Conservation (phyloP, 1,140 invertebrate species). For the Eubasilissa regina region DNA sequence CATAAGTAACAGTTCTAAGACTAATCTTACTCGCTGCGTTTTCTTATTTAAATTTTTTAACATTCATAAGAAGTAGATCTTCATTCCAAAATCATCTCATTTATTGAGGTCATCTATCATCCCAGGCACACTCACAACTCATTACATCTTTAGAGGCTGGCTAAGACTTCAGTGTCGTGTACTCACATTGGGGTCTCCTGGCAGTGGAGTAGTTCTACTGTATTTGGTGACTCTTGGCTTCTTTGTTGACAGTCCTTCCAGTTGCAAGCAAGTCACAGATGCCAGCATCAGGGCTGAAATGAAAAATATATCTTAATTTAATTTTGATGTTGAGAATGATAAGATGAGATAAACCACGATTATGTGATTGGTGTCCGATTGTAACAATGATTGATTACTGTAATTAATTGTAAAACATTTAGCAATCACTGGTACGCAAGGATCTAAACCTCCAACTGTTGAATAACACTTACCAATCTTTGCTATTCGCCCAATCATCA, state of each 20-base stretch:
- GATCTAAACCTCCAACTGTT: background rate
- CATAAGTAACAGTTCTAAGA: too few species aligned
- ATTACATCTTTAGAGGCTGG: conserved; percentile 45
- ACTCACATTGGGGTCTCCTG: conserved; percentile 63
- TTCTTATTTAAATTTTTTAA: too few species aligned
- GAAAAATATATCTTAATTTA: too few species aligned
- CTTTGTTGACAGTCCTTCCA: conserved; percentile 73
- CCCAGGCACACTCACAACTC: too few species aligned
- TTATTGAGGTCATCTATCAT: background rate
- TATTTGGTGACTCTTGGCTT: conserved; percentile 74
- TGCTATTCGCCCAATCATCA: too few species aligned
- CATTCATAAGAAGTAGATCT: too few species aligned
- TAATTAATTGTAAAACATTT: background rate
- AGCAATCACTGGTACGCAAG: background rate
- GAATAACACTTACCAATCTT: background rate
- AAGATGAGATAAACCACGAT: conserved; percentile 6
- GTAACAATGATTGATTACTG: background rate
- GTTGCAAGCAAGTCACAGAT: conserved; percentile 64
- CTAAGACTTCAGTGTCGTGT: background rate
- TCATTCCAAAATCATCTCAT: conserved; percentile 16
- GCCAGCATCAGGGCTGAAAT: conserved; percentile 13
- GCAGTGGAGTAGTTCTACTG: conserved; percentile 71
- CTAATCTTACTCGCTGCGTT: too few species aligned
- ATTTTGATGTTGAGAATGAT: too few species aligned
- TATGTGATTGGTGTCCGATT: background rate